Percentiles rank a stretch among this genome's conserved stretches.
These are phyloP conservation scores for Apis dorsata DNA, from an alignment of 1,140 invertebrate genomes.

Conservation along the genomic window DNA sequence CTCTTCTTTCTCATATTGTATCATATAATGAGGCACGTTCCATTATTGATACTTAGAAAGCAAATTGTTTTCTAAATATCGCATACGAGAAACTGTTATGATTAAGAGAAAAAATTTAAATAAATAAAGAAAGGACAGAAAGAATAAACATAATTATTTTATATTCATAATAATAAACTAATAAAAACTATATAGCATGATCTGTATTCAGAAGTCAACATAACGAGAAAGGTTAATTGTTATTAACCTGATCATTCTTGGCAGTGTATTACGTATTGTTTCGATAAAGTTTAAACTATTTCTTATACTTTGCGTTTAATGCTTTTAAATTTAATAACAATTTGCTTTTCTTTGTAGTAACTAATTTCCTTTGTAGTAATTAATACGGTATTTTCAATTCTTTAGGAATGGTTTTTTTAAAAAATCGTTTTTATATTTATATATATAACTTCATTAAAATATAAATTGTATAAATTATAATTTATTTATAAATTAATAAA, in stretches of 20 bases:
- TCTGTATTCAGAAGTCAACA: slow-evolving; percentile 11
- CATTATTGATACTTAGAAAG: not conserved
- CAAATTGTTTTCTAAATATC: not conserved
- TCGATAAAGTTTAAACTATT: slow-evolving; percentile 61
- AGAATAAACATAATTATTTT: not conserved
- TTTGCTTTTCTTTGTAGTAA: not conserved
- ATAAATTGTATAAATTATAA: not conserved
- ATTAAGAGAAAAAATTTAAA: not conserved
- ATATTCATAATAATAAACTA: slow-evolving; percentile 1
- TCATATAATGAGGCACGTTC: not conserved
- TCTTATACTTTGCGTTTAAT: slow-evolving; percentile 43
- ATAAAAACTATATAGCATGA: slow-evolving; percentile 4
- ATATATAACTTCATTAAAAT: not conserved
- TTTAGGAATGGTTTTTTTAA: too few relatives aligned
- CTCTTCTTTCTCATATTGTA: not conserved
- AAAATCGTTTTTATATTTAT: not conserved
- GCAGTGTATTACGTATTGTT: slow-evolving; percentile 64
- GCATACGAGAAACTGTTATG: not conserved
- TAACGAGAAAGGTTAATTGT: slow-evolving; percentile 68
- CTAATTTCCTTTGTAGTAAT: not conserved
- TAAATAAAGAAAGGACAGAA: not conserved
- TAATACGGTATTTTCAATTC: not conserved
- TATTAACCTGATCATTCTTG: slow-evolving; percentile 66
- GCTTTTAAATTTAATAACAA: slow-evolving; percentile 26
- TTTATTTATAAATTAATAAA: not conserved